Evolutionary conservation across 2,797 vertebrate genomes (phyloP).

Genomic region (Aphelocoma californica): DNA sequence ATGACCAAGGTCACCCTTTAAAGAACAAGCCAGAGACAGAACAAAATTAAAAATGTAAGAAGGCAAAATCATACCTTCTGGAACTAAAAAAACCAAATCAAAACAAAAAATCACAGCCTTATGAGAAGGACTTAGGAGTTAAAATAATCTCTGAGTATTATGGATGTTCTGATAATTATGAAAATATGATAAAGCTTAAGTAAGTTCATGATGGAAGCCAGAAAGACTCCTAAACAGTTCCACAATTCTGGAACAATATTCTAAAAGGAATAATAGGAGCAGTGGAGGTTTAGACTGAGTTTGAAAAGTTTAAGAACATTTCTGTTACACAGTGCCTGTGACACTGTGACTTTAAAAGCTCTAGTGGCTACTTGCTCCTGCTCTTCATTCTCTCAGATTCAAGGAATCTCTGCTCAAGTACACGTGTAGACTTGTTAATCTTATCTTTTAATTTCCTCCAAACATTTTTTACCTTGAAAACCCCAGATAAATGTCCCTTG

Average conservation of each 20-base stretch:
- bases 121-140: background rate
- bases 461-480: constrained; percentile 77
- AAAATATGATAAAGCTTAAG: background rate
- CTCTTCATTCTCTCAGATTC: background rate
- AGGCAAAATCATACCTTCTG: background rate
- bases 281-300: background rate
- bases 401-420: background rate
- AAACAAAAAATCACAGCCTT: background rate
- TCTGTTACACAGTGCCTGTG: background rate
- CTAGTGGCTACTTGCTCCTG: background rate
- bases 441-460: background rate
- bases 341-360: background rate
- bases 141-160: background rate
- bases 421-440: background rate
- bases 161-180: background rate
- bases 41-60: background rate
- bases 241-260: background rate
- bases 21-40: background rate
- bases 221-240: background rate
- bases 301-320: background rate
- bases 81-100: background rate
- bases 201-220: background rate
- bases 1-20: background rate
- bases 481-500: constrained; percentile 85
- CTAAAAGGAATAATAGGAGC: background rate